Conservation (phyloP, 2,888 invertebrate genomes). For the Thera britannica region DNA sequence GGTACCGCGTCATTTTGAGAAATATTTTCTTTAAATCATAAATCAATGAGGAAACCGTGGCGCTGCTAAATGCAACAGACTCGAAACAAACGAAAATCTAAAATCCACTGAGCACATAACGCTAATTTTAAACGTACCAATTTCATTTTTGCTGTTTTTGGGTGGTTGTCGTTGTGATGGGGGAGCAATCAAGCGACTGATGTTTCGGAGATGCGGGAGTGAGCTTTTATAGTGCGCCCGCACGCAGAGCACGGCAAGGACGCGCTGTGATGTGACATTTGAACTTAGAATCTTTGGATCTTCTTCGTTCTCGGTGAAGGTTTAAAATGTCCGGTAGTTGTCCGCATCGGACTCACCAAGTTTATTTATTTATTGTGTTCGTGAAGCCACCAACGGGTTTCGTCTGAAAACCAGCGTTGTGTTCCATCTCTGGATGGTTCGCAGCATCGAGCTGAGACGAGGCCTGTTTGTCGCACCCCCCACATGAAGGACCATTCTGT, state of each 20-base stretch:
- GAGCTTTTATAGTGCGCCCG: constrained; percentile 65
- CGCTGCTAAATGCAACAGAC: background rate
- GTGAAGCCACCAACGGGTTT: no score
- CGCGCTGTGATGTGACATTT: constrained; percentile 79
- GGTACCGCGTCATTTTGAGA: background rate
- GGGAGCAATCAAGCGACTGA: constrained; percentile 73
- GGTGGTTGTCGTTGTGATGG: constrained; percentile 54
- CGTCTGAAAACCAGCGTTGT: no score
- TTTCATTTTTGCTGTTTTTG: constrained; percentile 71
- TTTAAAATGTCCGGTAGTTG: constrained; percentile 62
- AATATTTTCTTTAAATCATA: no score
- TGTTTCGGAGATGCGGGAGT: constrained; percentile 55
- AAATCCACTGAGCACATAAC: constrained; percentile 20
- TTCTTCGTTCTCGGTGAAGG: constrained; percentile 52
- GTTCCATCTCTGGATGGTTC: no score
- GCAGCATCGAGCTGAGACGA: no score
- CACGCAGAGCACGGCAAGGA: constrained; percentile 65
- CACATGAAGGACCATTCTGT: no score
- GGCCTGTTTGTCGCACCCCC: no score
- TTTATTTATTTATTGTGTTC: no score
- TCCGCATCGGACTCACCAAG: constrained; percentile 25
- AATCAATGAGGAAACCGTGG: background rate
- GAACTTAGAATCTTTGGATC: constrained; percentile 72
- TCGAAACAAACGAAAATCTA: background rate
- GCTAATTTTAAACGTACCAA: constrained; percentile 65